Percentiles rank a stretch among this genome's conserved stretches.
Conservation (phyloP, 2,113 vertebrate species). For the Hoplias malabaricus region DNA sequence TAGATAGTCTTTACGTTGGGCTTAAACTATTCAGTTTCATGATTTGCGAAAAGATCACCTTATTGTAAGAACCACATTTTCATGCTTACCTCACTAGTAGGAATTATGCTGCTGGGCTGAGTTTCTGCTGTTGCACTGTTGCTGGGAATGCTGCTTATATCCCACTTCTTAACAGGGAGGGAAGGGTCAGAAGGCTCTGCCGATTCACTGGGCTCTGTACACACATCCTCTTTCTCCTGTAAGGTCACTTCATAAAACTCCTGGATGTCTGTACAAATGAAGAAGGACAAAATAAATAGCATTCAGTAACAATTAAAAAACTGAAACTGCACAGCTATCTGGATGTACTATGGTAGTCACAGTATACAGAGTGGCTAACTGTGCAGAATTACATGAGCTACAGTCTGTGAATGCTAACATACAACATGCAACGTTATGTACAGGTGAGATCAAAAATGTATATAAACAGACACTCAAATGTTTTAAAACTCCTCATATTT, state of each 20-base stretch:
- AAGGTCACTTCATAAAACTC: conserved; percentile 91
- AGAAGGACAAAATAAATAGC: background rate
- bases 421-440: too few relatives aligned
- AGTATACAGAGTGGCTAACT: too few relatives aligned
- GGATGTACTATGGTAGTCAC: too few relatives aligned
- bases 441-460: too few relatives aligned
- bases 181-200: conserved; percentile 62
- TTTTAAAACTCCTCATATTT: too few relatives aligned
- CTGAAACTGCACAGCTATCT: too few relatives aligned
- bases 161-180: conserved; percentile 79
- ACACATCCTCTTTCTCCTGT: conserved; percentile 80
- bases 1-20: background rate
- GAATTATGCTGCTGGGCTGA: conserved; percentile 75
- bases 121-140: conserved; percentile 78
- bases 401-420: too few relatives aligned
- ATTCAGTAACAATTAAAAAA: too few relatives aligned
- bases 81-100: conserved; percentile 75
- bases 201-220: conserved; percentile 68
- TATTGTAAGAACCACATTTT: background rate
- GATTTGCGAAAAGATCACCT: background rate
- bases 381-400: too few relatives aligned
- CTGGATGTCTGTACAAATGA: conserved; percentile 79
- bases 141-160: conserved; percentile 79
- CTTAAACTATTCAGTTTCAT: background rate
- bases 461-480: too few relatives aligned